Evolutionary conservation across 2,113 vertebrate species (phyloP).

Genomic region (Saiga tatarica): DNA sequence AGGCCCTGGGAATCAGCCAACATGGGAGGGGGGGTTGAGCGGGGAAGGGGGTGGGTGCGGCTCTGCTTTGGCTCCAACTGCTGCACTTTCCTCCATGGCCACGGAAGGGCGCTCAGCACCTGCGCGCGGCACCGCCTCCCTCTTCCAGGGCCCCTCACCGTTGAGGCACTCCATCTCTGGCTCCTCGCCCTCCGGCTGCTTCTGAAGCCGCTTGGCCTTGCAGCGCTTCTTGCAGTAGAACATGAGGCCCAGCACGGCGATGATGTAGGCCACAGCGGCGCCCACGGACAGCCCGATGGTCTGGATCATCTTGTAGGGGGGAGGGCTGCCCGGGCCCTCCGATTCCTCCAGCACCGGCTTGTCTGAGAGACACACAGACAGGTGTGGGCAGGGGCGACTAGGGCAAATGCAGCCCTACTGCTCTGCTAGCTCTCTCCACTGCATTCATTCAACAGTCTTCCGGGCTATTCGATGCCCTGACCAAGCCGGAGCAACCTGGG

Average conservation of each 20-base stretch:
- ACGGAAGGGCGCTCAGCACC: neutral
- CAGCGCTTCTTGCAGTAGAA: constrained; percentile 99
- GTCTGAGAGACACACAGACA: constrained; percentile 81
- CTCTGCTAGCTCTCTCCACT: neutral
- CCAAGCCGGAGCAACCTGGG: neutral
- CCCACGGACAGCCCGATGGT: constrained; percentile 97
- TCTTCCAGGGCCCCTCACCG: constrained; percentile 78
- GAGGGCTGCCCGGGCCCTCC: constrained; percentile 80
- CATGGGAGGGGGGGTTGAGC: neutral
- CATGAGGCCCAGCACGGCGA: constrained; percentile 97
- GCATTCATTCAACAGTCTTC: neutral
- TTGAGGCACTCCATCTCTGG: constrained; percentile 98
- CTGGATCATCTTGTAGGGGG: constrained; percentile 99
- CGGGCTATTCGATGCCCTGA: neutral
- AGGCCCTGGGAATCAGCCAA: neutral
- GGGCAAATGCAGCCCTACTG: neutral
- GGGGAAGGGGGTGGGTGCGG: neutral
- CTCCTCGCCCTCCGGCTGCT: constrained; percentile 92
- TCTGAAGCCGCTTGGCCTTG: constrained; percentile 92
- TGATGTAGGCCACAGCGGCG: constrained; percentile 97
- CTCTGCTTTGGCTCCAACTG: neutral
- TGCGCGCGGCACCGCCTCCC: neutral
- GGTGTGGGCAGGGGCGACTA: neutral
- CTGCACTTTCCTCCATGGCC: neutral
- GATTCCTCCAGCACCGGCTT: constrained; percentile 81